Evolutionary conservation across 2,797 vertebrate species (phyloP).

Genomic region (Amphiprion clarkii): DNA sequence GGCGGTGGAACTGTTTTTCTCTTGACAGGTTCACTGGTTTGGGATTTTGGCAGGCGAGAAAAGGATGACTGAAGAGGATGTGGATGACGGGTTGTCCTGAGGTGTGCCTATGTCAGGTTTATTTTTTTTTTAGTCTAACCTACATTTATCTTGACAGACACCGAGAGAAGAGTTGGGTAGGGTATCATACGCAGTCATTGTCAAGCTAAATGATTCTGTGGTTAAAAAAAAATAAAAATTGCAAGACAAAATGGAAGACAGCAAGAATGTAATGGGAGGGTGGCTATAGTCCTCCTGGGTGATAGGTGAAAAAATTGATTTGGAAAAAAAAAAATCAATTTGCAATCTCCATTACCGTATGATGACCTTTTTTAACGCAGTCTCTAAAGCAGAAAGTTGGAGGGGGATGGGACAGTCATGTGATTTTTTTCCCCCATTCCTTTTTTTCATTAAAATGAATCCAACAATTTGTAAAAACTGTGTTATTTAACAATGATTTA

Average conservation of each 20-base stretch:
- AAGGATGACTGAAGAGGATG: constrained; percentile 44
- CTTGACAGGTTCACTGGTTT: constrained; percentile 49
- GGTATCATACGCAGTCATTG: constrained; percentile 29
- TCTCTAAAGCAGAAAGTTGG: constrained; percentile 9
- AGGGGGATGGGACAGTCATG: not conserved
- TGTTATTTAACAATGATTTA: not conserved
- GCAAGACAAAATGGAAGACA: constrained; percentile 20
- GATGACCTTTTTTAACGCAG: constrained; percentile 50
- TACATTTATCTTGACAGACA: constrained; percentile 46
- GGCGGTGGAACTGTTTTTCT: constrained; percentile 32
- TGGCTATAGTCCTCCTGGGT: constrained; percentile 35
- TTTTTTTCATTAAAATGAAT: constrained; percentile 22
- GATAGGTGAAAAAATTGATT: constrained; percentile 55
- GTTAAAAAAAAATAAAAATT: constrained; percentile 19
- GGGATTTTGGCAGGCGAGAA: constrained; percentile 39
- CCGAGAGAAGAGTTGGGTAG: not conserved
- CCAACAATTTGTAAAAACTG: not conserved
- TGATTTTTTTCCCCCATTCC: not conserved
- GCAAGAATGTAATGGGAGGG: constrained; percentile 14
- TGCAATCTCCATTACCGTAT: constrained; percentile 64
- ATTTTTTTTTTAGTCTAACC: constrained; percentile 25
- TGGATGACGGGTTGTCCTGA: constrained; percentile 42
- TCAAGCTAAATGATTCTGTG: constrained; percentile 34
- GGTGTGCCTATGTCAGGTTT: constrained; percentile 13
- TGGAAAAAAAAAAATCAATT: constrained; percentile 60